Evolutionary conservation across 2,888 invertebrate genomes (phyloP).

Genomic region (Xanthorhoe designata): DNA sequence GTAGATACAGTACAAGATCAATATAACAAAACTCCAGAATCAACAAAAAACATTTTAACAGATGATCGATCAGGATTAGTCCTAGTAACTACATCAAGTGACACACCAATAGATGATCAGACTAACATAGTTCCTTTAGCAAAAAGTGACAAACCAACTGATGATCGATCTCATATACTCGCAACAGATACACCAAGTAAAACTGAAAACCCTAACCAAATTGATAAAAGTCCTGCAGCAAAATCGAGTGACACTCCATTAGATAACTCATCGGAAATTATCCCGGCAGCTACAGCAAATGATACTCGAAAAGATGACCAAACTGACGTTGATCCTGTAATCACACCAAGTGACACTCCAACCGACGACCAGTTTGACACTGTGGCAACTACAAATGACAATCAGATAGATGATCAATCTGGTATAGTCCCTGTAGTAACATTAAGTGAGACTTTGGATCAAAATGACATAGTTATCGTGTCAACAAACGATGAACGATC

Average conservation of each 20-base stretch:
- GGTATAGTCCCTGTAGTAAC: background rate
- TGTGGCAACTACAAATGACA: background rate
- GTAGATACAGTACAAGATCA: background rate
- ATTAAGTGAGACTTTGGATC: background rate
- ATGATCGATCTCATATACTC: background rate
- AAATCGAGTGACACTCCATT: background rate
- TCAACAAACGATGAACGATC: background rate
- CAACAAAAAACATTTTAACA: background rate
- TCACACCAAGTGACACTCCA: background rate
- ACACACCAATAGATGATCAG: background rate
- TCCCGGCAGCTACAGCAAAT: background rate
- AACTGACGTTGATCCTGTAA: background rate
- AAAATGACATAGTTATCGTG: background rate
- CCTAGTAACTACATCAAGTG: background rate
- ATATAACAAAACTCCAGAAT: background rate
- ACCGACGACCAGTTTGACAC: background rate
- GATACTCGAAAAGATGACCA: background rate
- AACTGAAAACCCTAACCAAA: background rate
- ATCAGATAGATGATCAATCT: background rate
- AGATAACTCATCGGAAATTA: background rate
- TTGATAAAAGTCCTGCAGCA: background rate
- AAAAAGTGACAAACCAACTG: background rate
- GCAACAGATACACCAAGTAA: background rate
- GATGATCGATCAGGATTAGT: background rate
- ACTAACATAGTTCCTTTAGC: background rate